Conservation (phyloP, 2,888 invertebrate species). For the Crematogaster levior region DNA sequence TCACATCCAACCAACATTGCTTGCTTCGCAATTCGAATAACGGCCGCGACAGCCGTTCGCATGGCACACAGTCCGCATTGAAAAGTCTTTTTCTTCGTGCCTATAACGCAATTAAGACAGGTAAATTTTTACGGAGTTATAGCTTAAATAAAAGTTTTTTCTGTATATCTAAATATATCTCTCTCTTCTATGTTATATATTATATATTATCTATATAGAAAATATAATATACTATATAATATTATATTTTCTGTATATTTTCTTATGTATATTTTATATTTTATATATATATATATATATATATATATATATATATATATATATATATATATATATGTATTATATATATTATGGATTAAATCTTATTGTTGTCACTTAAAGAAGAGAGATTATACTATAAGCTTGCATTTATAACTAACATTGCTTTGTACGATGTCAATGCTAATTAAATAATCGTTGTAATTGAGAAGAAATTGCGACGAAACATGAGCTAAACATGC, state of each 20-base stretch:
- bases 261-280: too few relatives aligned
- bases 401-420: conserved; percentile 25
- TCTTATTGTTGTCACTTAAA: background rate
- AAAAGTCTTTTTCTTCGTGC: background rate
- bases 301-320: too few relatives aligned
- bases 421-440: conserved; percentile 36
- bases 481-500: conserved; percentile 84
- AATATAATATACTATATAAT: too few relatives aligned
- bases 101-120: conserved; percentile 28
- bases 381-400: background rate
- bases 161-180: too few relatives aligned
- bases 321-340: too few relatives aligned
- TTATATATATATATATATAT: too few relatives aligned
- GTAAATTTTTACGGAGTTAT: background rate
- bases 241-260: too few relatives aligned
- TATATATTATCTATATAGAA: too few relatives aligned
- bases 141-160: background rate
- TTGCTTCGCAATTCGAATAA: conserved; percentile 79
- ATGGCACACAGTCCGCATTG: background rate
- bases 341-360: too few relatives aligned
- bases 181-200: too few relatives aligned
- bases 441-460: conserved; percentile 81
- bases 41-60: conserved; percentile 51
- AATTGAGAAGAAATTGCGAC: conserved; percentile 84
- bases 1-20: conserved; percentile 88